Base-by-base conservation (phyloP, 2,113 vertebrate species). In the Rhinolophus ferrumequinum region DNA sequence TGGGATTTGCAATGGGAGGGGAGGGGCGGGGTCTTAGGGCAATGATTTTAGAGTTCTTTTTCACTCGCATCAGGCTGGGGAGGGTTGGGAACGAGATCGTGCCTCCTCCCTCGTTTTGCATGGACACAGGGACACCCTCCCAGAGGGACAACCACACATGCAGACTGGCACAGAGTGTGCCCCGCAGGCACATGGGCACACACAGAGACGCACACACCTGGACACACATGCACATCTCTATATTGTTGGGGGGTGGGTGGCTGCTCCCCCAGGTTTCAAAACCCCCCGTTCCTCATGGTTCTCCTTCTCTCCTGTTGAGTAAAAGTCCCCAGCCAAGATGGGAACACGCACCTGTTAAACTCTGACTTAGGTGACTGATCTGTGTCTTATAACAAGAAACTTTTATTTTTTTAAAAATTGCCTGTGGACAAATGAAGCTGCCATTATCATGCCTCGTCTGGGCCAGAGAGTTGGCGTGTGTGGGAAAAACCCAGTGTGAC, bases 171-270 rank as follows among this genome's bases (percentile, higher is more conserved):
- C 50, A 18, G 33, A 52, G 12, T 7, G 2, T n/a, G 52, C 24
- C 1, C 6, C 0, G 5, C 19, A 33, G 83, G 52, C 83, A 0
- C 0, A 2, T 14, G 33, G 69, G 16, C 58, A 21, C 35, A 6
- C 24, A 28, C 62, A 41, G 41, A 41, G 3, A 41, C 69, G 13
- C 58, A 21, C 35, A 9, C 24, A 28, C 62, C 41, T 24, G 21
- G 14, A 11, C 6, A 56, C 24, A 16, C 30, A 1, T 7, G 69
- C 41, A 1, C 10, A 0, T 33, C 56, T 75, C 44, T 67, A 3
- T 4, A 0, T 1, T 26, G 44, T 1, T 0, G 4, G 52, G n/a
- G 44, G 22, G 2, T 11, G 1, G 1, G 41, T 5, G 10, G 8
- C 5, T 8, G 10, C 16, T 21, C 9, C 24, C 41, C 52, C 0